Evolutionary conservation across 2,888 invertebrate genomes (phyloP).

Genomic region (Xylocampa areola): DNA sequence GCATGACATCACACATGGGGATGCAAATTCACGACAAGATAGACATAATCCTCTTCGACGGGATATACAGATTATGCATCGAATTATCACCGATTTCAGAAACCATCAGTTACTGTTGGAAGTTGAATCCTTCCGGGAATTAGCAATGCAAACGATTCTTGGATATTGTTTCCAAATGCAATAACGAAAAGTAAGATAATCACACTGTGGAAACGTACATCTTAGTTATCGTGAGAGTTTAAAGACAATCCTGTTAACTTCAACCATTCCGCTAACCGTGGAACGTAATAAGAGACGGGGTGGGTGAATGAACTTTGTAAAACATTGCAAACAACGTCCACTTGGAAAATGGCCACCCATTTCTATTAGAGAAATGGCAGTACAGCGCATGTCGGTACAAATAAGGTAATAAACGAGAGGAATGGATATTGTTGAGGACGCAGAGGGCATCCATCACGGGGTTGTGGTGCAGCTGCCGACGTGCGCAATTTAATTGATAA

Average conservation of each 20-base stretch:
- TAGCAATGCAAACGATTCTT: constrained; percentile 31
- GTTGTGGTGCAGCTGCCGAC: constrained; percentile 58
- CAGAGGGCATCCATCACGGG: constrained; percentile 63
- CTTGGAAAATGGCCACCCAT: constrained; percentile 46
- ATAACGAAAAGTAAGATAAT: constrained; percentile 48
- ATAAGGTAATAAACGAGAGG: constrained; percentile 68
- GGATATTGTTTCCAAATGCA: constrained; percentile 39
- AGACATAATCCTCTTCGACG: constrained; percentile 19
- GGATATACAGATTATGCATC: constrained; percentile 15
- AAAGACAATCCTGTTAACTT: constrained; percentile 55
- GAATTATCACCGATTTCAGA: constrained; percentile 41
- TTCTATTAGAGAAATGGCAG: constrained; percentile 52
- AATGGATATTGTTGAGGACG: constrained; percentile 63
- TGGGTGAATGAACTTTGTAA: constrained; percentile 49
- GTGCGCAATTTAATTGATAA: constrained; percentile 67
- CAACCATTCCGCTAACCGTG: constrained; percentile 47
- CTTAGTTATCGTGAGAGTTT: constrained; percentile 49
- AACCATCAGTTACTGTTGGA: constrained; percentile 20
- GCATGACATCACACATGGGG: constrained; percentile 21
- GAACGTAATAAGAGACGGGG: constrained; percentile 37
- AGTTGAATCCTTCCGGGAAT: constrained; percentile 5
- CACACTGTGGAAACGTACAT: constrained; percentile 33
- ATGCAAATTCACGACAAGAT: constrained; percentile 15
- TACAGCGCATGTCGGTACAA: constrained; percentile 55
- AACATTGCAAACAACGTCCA: constrained; percentile 45